These are phyloP conservation scores for Hybos culiciformis DNA, from an alignment of 2,888 invertebrate genomes.

Conservation along the genomic window DNA sequence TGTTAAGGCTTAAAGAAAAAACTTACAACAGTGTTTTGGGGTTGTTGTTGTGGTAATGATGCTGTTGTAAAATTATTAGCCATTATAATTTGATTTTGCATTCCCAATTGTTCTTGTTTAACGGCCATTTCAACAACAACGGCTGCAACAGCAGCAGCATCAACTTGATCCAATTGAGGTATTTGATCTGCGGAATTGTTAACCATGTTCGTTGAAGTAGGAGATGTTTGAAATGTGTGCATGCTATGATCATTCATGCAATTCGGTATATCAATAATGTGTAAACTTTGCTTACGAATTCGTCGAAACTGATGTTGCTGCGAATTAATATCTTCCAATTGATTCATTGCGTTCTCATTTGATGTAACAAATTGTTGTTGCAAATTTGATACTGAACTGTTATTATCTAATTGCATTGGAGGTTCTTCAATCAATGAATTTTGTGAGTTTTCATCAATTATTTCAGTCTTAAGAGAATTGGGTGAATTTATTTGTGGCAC, in stretches of 20 bases:
- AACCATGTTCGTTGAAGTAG: neutral
- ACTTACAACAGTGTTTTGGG: too few species aligned
- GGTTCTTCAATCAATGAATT: slow-evolving; percentile 26
- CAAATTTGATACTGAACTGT: slow-evolving; percentile 30
- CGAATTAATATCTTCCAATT: slow-evolving; percentile 9
- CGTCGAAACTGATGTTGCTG: slow-evolving; percentile 13
- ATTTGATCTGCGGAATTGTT: neutral
- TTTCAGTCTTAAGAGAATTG: slow-evolving; percentile 49
- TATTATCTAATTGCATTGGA: slow-evolving; percentile 19
- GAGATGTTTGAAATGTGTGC: slow-evolving; percentile 23
- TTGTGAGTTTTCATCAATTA: slow-evolving; percentile 60
- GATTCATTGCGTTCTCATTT: slow-evolving; percentile 32
- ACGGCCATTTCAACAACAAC: slow-evolving; percentile 28
- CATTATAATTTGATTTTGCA: slow-evolving; percentile 30
- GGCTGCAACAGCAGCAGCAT: slow-evolving; percentile 25
- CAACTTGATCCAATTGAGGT: slow-evolving; percentile 16
- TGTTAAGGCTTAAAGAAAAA: too few species aligned
- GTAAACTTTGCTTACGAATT: slow-evolving; percentile 14
- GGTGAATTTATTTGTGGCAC: slow-evolving; percentile 32
- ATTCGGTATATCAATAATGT: slow-evolving; percentile 10
- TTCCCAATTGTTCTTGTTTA: slow-evolving; percentile 44
- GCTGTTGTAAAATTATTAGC: slow-evolving; percentile 26
- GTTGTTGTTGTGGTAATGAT: slow-evolving; percentile 30
- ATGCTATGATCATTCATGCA: slow-evolving; percentile 13
- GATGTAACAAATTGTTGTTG: slow-evolving; percentile 19